Conservation (phyloP, 2,888 invertebrate genomes). For the Phoronis australis region DNA sequence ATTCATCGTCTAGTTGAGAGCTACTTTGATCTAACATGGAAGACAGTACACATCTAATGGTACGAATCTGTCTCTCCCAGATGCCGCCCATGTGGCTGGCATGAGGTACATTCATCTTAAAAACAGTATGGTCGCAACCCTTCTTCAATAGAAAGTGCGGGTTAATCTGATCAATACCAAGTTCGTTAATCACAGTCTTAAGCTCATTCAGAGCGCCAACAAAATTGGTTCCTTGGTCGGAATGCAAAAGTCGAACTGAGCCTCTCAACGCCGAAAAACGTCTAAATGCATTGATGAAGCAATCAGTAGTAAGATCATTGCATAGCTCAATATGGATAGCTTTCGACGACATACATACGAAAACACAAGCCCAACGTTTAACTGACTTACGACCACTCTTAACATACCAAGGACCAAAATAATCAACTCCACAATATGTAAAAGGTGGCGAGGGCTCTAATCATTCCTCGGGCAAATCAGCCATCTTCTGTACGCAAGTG, state of each 20-base stretch:
- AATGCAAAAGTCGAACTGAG: background rate
- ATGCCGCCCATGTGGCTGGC: constrained; percentile 6
- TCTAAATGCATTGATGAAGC: background rate
- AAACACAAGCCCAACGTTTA: background rate
- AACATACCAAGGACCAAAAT: background rate
- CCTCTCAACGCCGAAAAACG: background rate
- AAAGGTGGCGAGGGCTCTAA: background rate
- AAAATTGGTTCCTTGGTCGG: background rate
- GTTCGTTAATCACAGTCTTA: background rate
- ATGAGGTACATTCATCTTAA: constrained; percentile 2
- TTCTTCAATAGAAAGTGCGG: no score
- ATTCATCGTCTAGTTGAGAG: no score
- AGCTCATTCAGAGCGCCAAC: background rate
- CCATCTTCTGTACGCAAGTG: background rate
- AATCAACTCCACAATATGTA: background rate
- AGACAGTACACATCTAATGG: constrained; percentile 3
- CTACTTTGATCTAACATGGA: no score
- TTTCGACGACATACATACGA: background rate
- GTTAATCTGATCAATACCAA: background rate
- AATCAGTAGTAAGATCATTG: background rate
- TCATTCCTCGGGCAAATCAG: background rate
- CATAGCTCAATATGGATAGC: background rate
- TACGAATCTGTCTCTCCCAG: constrained; percentile 11
- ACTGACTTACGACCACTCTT: background rate
- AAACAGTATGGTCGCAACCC: no score